These are phyloP conservation scores for Thaleichthys pacificus DNA, from an alignment of 2,797 vertebrate genomes.

Conservation along the genomic window DNA sequence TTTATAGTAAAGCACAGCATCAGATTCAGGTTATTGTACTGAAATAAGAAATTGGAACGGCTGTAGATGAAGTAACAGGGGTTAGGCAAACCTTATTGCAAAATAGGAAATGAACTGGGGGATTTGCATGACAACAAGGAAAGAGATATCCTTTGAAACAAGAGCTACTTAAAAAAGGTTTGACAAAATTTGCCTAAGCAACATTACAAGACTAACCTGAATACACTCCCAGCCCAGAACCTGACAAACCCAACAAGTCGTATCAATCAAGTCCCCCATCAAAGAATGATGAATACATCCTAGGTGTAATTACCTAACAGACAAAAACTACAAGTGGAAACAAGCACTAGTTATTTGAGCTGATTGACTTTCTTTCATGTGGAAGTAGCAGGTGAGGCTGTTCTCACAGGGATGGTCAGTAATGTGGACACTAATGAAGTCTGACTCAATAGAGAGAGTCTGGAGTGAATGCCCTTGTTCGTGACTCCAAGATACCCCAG, in stretches of 20 bases:
- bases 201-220: neutral
- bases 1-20: neutral
- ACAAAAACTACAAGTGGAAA: conserved; percentile 1
- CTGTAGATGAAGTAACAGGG: neutral
- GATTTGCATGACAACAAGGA: neutral
- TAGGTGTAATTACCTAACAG: too few relatives aligned
- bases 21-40: conserved; percentile 15
- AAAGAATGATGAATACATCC: neutral
- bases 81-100: neutral
- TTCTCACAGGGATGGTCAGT: conserved; percentile 37
- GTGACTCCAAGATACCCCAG: neutral
- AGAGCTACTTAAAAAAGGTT: neutral
- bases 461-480: neutral
- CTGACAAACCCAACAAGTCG: neutral
- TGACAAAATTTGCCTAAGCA: neutral
- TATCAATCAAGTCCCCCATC: neutral
- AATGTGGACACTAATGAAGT: conserved; percentile 43
- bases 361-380: neutral
- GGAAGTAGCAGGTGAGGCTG: conserved; percentile 2
- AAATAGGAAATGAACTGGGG: neutral
- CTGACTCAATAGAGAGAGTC: neutral
- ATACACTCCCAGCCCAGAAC: neutral
- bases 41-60: neutral
- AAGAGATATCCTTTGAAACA: neutral
- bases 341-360: conserved; percentile 8